These are phyloP conservation scores for Antheraea pernyi DNA, from an alignment of 1,140 invertebrate species.

Conservation along the genomic window DNA sequence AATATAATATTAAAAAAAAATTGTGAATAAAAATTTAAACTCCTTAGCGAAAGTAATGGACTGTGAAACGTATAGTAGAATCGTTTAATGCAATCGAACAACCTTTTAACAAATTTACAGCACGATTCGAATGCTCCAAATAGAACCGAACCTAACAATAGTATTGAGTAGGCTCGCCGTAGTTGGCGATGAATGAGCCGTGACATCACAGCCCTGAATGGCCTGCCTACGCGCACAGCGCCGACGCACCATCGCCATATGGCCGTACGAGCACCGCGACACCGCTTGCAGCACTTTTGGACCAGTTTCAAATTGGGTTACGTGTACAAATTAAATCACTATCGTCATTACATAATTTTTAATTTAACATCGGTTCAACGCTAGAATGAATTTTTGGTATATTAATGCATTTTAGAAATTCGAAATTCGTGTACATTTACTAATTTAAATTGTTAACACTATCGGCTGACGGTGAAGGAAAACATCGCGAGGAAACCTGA, in stretches of 20 bases:
- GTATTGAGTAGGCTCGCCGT: background rate
- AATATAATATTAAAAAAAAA: too few relatives aligned
- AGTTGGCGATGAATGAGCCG: constrained; percentile 7
- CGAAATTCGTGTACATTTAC: too few relatives aligned
- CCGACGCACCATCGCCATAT: background rate
- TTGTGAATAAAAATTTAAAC: background rate
- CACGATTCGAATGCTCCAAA: background rate
- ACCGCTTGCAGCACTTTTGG: background rate
- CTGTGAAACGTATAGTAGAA: background rate
- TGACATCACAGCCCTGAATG: background rate
- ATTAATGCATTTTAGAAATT: too few relatives aligned
- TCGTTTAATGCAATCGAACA: background rate
- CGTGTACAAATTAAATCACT: background rate
- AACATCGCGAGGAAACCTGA: too few relatives aligned
- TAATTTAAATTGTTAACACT: too few relatives aligned
- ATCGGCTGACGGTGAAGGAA: too few relatives aligned
- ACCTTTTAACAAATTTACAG: background rate
- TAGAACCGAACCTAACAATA: background rate
- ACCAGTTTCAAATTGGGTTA: background rate
- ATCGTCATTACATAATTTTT: too few relatives aligned
- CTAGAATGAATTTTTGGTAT: too few relatives aligned
- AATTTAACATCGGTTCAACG: too few relatives aligned
- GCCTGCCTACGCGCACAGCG: background rate
- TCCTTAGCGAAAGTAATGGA: background rate
- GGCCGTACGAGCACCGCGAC: background rate